Conservation (phyloP, 1,140 invertebrate genomes). For the Dolichoris vasculosae region DNA sequence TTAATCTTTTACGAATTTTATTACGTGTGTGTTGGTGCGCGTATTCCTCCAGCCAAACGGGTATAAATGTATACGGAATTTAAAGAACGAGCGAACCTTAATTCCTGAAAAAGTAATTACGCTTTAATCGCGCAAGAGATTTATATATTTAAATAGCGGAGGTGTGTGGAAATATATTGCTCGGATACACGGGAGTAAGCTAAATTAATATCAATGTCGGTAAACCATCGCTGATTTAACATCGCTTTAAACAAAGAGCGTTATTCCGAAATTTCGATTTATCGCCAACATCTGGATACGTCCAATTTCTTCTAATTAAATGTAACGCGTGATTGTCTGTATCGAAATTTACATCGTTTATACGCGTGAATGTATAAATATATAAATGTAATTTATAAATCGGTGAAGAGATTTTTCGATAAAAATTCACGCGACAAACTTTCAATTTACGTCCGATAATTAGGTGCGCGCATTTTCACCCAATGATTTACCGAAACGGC, state of each 20-base stretch:
- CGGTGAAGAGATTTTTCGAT: too few relatives aligned
- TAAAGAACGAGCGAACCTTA: neutral
- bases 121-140: neutral
- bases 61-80: neutral
- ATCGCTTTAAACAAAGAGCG: neutral
- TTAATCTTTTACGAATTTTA: conserved; percentile 1
- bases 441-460: neutral
- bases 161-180: too few relatives aligned
- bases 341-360: too few relatives aligned
- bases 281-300: neutral
- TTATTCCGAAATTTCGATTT: neutral
- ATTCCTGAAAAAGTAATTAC: neutral
- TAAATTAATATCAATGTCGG: neutral
- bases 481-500: neutral
- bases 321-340: too few relatives aligned
- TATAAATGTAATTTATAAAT: neutral
- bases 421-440: neutral
- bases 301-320: too few relatives aligned
- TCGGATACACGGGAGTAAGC: too few relatives aligned
- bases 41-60: neutral
- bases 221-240: neutral
- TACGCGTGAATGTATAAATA: neutral
- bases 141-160: too few relatives aligned
- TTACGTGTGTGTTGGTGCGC: neutral
- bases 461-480: neutral